Evolutionary conservation across 2,797 vertebrate genomes (phyloP), one percentile per base, ranked within the genome.

Genomic region (Melanotaenia pygmaea): DNA sequence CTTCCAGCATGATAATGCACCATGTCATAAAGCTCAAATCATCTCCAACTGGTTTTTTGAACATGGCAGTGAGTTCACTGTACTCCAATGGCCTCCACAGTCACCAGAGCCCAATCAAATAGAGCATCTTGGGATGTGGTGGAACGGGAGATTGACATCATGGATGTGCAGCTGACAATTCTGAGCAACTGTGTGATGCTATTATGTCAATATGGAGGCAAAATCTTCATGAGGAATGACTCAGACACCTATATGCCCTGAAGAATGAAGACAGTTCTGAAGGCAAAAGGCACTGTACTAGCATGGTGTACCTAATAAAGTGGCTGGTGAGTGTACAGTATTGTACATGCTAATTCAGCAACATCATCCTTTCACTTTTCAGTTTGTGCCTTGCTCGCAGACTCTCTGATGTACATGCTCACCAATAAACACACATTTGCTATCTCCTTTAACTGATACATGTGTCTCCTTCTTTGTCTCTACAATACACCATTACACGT

Each of bases 401-500:
- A 43, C 53, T 59, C 71, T 24, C 53, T 10, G 10, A 38, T 26
- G 16, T n/a, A 70, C 51, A 32, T 20, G 47, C 62, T 26, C 43
- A 47, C 20, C n/a, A 47, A 63, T 24, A 77, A 13, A 26, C 32
- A 16, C 37, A 4, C 59, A 72, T 40, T 43, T 16, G 13, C 45
- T 59, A 63, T 24, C 66, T 56, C 20, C 20, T n/a, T 38, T 70
- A 45, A 58, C 69, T 47, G 59, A 72, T 74, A 70, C 37, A 38
- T 16, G 58, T 61, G 58, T 61, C 59, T 75, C 63, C 56, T 38
- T 40, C 32, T 54, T 35, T 76, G 12, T 56, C 45, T 70, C 45
- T 70, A 35, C 62, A 71, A 68, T 34, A 67, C 63, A 77, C 40
- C 68, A 67, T 67, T 64, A 65, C 64, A 73, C 43, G 47, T 8